Conservation (phyloP, 2,797 vertebrate genomes). For the Okamejei kenojei region DNA sequence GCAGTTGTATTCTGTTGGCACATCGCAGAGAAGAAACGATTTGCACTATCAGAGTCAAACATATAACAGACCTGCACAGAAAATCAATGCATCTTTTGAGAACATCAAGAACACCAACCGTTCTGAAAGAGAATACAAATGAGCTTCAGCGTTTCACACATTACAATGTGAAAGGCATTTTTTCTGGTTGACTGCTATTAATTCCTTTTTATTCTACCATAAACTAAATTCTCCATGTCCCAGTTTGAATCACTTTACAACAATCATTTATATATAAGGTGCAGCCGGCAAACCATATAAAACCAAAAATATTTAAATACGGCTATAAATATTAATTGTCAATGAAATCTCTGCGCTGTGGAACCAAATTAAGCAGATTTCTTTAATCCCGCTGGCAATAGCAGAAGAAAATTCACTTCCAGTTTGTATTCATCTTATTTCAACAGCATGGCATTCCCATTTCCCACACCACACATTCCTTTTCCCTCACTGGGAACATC, state of each 20-base stretch:
- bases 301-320: constrained; percentile 18
- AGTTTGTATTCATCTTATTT: neutral
- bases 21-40: neutral
- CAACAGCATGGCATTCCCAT: neutral
- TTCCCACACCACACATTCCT: neutral
- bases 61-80: neutral
- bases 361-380: neutral
- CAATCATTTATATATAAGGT: neutral
- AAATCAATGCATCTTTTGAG: constrained; percentile 15
- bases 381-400: neutral
- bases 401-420: neutral
- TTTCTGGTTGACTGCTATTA: constrained; percentile 12
- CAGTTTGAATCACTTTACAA: neutral
- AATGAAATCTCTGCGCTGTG: neutral
- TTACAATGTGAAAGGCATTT: neutral
- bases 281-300: too few species aligned
- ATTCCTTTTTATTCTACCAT: neutral
- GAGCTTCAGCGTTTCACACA: neutral
- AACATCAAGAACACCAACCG: neutral
- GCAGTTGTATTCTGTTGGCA: neutral
- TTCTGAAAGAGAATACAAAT: constrained; percentile 22
- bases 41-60: neutral
- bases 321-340: neutral
- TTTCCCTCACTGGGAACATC: neutral
- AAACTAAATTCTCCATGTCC: neutral